phyloP scores from a whole-genome alignment of 2,113 vertebrate species.

The Myrmecobius fasciatus region DNA sequence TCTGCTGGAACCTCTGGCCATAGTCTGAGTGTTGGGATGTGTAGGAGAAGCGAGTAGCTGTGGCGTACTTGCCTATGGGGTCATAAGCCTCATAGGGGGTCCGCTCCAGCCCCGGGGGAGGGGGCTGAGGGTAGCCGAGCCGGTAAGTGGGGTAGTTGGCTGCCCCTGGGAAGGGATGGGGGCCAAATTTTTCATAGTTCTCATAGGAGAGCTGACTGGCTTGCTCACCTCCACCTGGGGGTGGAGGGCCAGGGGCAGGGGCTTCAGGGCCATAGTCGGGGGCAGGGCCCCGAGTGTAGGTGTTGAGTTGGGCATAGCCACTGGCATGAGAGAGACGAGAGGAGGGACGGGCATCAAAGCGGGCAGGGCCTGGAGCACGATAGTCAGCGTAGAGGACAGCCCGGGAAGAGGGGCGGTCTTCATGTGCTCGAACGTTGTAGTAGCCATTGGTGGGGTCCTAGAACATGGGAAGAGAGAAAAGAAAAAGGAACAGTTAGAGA shows the following conservation, averaged over 20 bases:
- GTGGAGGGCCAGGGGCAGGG: slow-evolving; percentile 61
- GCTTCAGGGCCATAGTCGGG: slow-evolving; percentile 79
- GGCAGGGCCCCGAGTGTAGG: slow-evolving; percentile 84
- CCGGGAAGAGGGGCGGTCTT: slow-evolving; percentile 90
- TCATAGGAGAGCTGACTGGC: slow-evolving; percentile 91
- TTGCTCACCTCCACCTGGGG: slow-evolving; percentile 79
- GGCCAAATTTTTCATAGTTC: slow-evolving; percentile 91
- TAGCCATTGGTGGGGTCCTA: slow-evolving; percentile 98
- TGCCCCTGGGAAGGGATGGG: slow-evolving; percentile 84
- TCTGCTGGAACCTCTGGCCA: slow-evolving; percentile 94
- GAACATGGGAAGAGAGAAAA: neutral
- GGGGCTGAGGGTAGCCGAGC: slow-evolving; percentile 89
- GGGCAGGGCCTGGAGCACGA: slow-evolving; percentile 85
- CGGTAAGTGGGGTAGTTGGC: slow-evolving; percentile 88
- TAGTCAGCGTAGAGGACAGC: slow-evolving; percentile 92
- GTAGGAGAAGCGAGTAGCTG: slow-evolving; percentile 91
- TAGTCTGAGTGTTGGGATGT: slow-evolving; percentile 95
- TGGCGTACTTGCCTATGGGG: slow-evolving; percentile 88
- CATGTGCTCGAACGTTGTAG: slow-evolving; percentile 96
- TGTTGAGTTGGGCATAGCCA: slow-evolving; percentile 94
- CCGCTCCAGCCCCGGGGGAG: slow-evolving; percentile 79
- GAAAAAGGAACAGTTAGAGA: neutral
- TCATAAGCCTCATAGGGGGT: slow-evolving; percentile 83
- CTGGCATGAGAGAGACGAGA: slow-evolving; percentile 93
- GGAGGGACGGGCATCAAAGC: slow-evolving; percentile 91